Evolutionary conservation across 2,797 vertebrate genomes (phyloP).

Genomic region (Euphonia xanthogaster): DNA sequence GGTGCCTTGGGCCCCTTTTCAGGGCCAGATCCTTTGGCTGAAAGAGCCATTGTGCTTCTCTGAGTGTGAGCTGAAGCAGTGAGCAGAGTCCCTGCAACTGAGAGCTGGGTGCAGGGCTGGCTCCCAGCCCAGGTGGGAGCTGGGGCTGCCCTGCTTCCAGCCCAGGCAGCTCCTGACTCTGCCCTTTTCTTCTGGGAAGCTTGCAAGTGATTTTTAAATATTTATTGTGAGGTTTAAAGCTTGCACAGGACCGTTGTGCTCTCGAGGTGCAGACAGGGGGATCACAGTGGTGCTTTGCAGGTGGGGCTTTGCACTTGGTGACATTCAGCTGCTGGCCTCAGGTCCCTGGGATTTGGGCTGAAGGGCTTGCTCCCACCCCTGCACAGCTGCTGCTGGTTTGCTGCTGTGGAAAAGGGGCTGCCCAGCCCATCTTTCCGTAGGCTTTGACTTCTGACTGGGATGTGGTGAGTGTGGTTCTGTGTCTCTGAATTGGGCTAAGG

Average conservation of each 20-base stretch:
- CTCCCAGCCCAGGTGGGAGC: background rate
- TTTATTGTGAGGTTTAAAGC: background rate
- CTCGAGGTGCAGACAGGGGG: background rate
- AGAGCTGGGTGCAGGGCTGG: background rate
- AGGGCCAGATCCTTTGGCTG: background rate
- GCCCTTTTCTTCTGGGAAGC: background rate
- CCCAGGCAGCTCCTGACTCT: background rate
- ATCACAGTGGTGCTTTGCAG: background rate
- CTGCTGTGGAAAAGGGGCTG: background rate
- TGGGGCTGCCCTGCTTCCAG: background rate
- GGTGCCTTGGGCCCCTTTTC: background rate
- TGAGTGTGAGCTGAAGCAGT: accelerated
- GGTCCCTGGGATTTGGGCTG: background rate
- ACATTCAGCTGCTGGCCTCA: background rate
- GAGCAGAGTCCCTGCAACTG: background rate
- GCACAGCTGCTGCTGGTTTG: background rate
- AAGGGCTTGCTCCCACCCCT: background rate
- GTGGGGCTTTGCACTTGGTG: background rate
- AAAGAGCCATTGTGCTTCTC: background rate
- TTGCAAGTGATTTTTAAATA: background rate
- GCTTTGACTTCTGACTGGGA: background rate
- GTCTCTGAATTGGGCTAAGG: background rate
- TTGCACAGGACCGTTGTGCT: background rate
- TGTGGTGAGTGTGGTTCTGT: background rate
- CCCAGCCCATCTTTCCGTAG: background rate